Conservation (phyloP, 2,797 vertebrate species). For the Cryptoblepharus egeriae region DNA sequence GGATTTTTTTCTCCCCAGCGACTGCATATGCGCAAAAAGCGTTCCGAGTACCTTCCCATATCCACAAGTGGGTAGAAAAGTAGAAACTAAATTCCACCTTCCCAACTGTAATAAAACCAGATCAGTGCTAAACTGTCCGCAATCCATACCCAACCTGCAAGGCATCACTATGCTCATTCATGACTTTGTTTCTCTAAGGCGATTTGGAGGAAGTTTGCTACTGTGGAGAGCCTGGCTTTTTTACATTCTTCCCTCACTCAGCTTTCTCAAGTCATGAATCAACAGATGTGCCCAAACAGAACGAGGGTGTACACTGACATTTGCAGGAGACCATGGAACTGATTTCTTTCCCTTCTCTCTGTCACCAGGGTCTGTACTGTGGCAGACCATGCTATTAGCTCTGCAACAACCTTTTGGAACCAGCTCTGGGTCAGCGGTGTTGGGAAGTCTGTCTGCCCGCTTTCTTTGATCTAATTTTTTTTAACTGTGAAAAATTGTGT, state of each 20-base stretch:
- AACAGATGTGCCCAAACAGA: slow-evolving; percentile 51
- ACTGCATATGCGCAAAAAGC: slow-evolving; percentile 63
- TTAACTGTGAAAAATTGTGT: slow-evolving; percentile 19
- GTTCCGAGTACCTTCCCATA: slow-evolving; percentile 57
- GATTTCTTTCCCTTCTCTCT: slow-evolving; percentile 35
- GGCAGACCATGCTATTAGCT: slow-evolving; percentile 28
- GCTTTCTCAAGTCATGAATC: slow-evolving; percentile 40
- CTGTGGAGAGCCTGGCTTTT: slow-evolving; percentile 18
- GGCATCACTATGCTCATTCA: background rate
- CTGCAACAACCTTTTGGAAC: slow-evolving; percentile 29
- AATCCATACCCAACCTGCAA: slow-evolving; percentile 25
- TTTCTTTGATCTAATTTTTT: background rate
- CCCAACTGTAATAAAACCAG: slow-evolving; percentile 25
- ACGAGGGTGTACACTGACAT: slow-evolving; percentile 25
- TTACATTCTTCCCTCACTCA: slow-evolving; percentile 38
- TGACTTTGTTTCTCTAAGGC: slow-evolving; percentile 38
- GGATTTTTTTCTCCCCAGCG: slow-evolving; percentile 20
- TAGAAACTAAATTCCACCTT: slow-evolving; percentile 24
- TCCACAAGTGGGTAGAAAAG: slow-evolving; percentile 45
- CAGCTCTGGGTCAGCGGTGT: slow-evolving; percentile 8
- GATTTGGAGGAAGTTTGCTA: slow-evolving; percentile 17
- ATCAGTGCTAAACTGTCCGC: slow-evolving; percentile 21
- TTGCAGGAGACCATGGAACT: slow-evolving; percentile 42
- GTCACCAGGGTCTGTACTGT: slow-evolving; percentile 7
- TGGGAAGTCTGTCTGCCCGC: slow-evolving; percentile 30